Evolutionary conservation across 2,797 vertebrate species (phyloP).

Genomic region (Novumbra hubbsi): DNA sequence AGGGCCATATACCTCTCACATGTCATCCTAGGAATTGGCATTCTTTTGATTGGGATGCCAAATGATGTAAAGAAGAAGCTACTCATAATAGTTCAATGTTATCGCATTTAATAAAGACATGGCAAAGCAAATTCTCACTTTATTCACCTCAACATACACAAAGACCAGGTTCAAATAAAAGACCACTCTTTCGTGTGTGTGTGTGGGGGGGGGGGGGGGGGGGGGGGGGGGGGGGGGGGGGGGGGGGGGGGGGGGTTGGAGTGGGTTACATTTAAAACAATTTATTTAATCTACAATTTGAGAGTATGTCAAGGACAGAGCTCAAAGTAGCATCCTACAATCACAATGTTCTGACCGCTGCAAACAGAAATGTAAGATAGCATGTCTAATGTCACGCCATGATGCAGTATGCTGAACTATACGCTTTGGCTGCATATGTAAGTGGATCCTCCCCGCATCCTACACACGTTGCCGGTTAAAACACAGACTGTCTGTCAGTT

Average conservation of each 20-base stretch:
- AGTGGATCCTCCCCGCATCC: background rate
- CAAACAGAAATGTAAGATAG: background rate
- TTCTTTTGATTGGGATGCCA: constrained; percentile 8
- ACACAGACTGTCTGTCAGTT: background rate
- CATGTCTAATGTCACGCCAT: background rate
- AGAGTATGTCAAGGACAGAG: background rate
- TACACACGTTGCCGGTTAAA: background rate
- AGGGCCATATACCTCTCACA: background rate
- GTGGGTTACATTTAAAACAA: too few species aligned
- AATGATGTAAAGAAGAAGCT: constrained; percentile 10
- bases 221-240: too few species aligned
- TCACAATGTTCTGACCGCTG: background rate
- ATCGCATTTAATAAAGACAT: constrained; percentile 15
- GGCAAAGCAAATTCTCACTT: background rate
- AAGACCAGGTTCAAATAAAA: constrained; percentile 2
- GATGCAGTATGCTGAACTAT: background rate
- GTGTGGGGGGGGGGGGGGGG: too few species aligned
- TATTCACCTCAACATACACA: constrained; percentile 9
- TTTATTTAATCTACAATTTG: background rate
- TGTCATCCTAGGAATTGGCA: background rate
- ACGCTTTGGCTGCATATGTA: background rate
- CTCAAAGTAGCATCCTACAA: background rate
- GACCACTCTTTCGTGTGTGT: background rate
- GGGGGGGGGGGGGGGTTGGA: too few species aligned
- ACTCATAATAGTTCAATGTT: constrained; percentile 11